Conservation (phyloP, 2,113 vertebrate genomes). For the Sinocyclocheilus maitianheensis region DNA sequence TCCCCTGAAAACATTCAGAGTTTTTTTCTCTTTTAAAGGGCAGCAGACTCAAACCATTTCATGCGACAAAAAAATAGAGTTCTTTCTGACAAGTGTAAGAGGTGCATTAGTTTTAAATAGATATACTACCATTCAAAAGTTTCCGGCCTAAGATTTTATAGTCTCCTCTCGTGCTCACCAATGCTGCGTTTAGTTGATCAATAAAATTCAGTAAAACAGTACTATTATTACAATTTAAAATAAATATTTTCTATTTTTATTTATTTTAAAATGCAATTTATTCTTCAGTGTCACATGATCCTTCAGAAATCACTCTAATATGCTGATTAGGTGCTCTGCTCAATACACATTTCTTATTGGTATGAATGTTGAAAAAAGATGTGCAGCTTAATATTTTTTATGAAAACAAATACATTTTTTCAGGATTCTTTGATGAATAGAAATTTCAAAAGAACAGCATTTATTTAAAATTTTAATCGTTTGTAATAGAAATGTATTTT, state of each 20-base stretch:
- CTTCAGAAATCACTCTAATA: neutral
- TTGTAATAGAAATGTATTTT: neutral
- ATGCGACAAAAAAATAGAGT: neutral
- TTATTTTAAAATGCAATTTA: neutral
- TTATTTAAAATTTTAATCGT: neutral
- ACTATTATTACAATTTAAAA: no score
- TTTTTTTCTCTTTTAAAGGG: neutral
- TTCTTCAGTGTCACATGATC: neutral
- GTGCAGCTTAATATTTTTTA: neutral
- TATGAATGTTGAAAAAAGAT: neutral
- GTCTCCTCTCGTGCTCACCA: no score
- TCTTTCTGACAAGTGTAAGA: neutral
- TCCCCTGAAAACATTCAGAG: neutral
- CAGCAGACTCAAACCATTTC: neutral
- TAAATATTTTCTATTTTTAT: neutral
- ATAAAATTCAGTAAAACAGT: no score
- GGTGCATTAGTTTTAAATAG: neutral
- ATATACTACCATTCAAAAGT: neutral
- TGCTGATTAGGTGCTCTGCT: neutral
- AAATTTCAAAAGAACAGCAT: neutral
- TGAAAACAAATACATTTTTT: neutral
- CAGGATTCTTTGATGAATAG: neutral
- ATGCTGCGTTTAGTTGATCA: no score
- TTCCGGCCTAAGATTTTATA: neutral
- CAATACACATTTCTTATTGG: neutral